phyloP scores from a whole-genome alignment of 2,888 invertebrate genomes.

The Polydrusus cervinus region DNA sequence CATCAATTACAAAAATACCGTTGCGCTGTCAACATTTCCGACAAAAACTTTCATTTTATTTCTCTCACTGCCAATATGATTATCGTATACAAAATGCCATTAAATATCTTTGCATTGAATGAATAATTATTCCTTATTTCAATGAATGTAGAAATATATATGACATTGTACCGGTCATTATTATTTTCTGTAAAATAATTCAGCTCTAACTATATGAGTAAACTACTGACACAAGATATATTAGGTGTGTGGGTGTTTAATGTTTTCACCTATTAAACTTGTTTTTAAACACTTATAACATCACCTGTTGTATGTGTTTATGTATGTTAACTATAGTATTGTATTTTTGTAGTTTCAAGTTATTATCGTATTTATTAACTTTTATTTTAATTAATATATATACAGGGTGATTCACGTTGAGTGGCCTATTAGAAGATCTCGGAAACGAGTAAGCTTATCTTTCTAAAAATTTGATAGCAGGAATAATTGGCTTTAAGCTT shows the following conservation, averaged over 20 bases:
- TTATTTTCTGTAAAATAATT: slow-evolving; percentile 7
- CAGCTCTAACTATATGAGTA: neutral
- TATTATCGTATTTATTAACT: neutral
- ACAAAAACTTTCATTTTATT: too few relatives aligned
- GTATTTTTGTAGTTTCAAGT: neutral
- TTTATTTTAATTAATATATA: too few relatives aligned
- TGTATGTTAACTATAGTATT: neutral
- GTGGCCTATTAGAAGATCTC: too few relatives aligned
- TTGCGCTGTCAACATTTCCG: too few relatives aligned
- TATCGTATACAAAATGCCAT: too few relatives aligned
- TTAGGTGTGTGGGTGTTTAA: slow-evolving; percentile 8
- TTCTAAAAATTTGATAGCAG: too few relatives aligned
- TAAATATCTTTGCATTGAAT: too few relatives aligned
- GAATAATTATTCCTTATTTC: neutral
- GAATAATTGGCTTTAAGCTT: too few relatives aligned
- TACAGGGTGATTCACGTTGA: too few relatives aligned
- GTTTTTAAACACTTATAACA: neutral
- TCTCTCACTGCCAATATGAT: too few relatives aligned
- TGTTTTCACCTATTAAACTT: slow-evolving; percentile 6
- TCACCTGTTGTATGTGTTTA: neutral
- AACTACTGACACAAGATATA: neutral
- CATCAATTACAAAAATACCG: too few relatives aligned
- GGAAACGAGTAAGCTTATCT: too few relatives aligned
- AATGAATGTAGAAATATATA: slow-evolving; percentile 6
- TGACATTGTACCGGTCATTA: neutral